These are phyloP conservation scores for Pampus argenteus DNA, from an alignment of 2,797 vertebrate species.

Conservation along the genomic window DNA sequence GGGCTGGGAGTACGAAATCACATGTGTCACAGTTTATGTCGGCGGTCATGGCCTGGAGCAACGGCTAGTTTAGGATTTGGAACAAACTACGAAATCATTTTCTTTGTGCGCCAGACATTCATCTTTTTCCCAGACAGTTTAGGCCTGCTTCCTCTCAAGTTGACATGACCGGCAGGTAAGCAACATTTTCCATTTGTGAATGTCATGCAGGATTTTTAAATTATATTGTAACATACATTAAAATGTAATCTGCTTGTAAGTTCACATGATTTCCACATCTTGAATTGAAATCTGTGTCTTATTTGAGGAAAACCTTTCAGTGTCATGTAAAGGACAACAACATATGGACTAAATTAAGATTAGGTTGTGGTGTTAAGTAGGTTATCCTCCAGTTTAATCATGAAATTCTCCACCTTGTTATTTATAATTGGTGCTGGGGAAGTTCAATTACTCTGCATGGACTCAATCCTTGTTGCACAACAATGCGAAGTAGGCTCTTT, in stretches of 20 bases:
- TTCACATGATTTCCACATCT: conserved; percentile 65
- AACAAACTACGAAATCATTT: conserved; percentile 82
- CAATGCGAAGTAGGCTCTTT: conserved; percentile 39
- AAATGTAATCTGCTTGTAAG: conserved; percentile 65
- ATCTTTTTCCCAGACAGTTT: conserved; percentile 78
- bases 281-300: conserved; percentile 53
- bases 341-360: conserved; percentile 61
- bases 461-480: conserved; percentile 20
- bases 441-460: conserved; percentile 11
- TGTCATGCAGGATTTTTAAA: conserved; percentile 40
- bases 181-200: conserved; percentile 65
- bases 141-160: conserved; percentile 82
- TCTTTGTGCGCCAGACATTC: conserved; percentile 79
- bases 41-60: conserved; percentile 73
- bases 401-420: conserved; percentile 22
- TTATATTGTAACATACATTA: conserved; percentile 55
- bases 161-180: conserved; percentile 77
- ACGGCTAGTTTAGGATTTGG: conserved; percentile 75
- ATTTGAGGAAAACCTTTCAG: conserved; percentile 57
- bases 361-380: conserved; percentile 44
- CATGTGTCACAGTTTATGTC: conserved; percentile 83
- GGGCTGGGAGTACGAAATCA: conserved; percentile 76
- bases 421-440: conserved; percentile 12
- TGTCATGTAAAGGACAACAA: conserved; percentile 60
- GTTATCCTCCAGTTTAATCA: conserved; percentile 60